Evolutionary conservation across 2,797 vertebrate species (phyloP), one percentile per base, ranked within the genome.

Genomic region (Echiichthys vipera): DNA sequence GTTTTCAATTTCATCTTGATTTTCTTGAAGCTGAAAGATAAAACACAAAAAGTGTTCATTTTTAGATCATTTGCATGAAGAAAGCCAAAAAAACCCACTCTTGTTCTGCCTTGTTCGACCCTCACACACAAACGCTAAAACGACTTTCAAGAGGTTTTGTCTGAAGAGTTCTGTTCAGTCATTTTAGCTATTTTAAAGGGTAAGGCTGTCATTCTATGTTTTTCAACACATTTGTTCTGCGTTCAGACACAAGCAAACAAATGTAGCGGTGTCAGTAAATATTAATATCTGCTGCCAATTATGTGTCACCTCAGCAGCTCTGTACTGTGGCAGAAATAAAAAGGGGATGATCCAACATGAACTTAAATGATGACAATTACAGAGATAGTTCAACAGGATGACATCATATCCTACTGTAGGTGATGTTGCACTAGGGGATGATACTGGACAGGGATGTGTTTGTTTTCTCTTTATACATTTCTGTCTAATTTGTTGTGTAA

Each of bases 1-100:
- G 91, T 99, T 99, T 92, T 99, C 97, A 91, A 99, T 99, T 94
- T 99, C 97, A 91, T 99, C 98, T 91, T 99, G 98, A 92, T 99
- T 99, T 95, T 99, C 98, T 92, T 99, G 98, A 91, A 99, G 97
- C 98, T 99, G 93, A 77, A 94, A 95, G 71, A 78, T 1, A 75
- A 79, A n/a, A n/a, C n/a, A 65, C 13, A 82, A 2, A 83, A 57
- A 65, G 1, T 3, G 1, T 47, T 18, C 18, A 0, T 18, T 51
- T 37, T 68, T 15, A 24, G 55, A 56, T 18, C 0, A 62, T 43
- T 45, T 71, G 15, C 9, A 63, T 29, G 10, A 57, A 56, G 36
- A 55, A 4, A 43, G 0, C 10, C 5, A 51, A 57, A 43, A 29
- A 20, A 18, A n/a, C n/a, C n/a, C n/a, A n/a, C n/a, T n/a, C n/a